Percentiles rank a stretch among this genome's conserved stretches.
phyloP scores from a whole-genome alignment of 2,797 vertebrate genomes.

The Falco cherrug region DNA sequence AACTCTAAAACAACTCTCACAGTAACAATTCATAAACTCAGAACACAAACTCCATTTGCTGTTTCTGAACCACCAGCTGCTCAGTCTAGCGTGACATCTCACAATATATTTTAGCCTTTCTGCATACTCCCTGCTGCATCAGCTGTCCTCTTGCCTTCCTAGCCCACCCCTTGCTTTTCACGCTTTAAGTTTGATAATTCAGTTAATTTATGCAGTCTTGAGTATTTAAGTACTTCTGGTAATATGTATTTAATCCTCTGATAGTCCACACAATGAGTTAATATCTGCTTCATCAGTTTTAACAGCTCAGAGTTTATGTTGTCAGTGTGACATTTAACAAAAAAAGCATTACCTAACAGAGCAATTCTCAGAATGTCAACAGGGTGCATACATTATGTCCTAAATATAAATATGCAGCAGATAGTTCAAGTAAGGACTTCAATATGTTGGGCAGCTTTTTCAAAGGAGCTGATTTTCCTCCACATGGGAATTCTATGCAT shows the following conservation, averaged over 20 bases:
- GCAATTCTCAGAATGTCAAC: neutral
- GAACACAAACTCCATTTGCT: neutral
- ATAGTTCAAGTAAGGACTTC: neutral
- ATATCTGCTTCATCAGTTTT: neutral
- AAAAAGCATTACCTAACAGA: neutral
- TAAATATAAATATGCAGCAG: neutral
- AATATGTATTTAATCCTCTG: neutral
- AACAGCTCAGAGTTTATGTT: neutral
- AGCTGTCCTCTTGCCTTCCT: neutral
- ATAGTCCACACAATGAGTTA: neutral
- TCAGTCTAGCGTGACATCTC: neutral
- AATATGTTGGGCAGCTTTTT: neutral
- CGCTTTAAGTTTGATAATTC: neutral
- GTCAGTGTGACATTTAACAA: neutral
- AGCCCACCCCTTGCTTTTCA: neutral
- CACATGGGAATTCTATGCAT: neutral
- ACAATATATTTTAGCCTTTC: neutral
- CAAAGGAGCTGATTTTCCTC: neutral
- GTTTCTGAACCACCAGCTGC: neutral
- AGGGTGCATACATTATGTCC: neutral
- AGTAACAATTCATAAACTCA: neutral
- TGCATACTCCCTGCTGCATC: neutral
- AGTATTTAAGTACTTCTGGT: neutral
- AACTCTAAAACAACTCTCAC: neutral
- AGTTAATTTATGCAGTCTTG: neutral